These are phyloP conservation scores for Scolopax bukidnonensis DNA, from an alignment of 2,797 vertebrate genomes.

Conservation along the genomic window DNA sequence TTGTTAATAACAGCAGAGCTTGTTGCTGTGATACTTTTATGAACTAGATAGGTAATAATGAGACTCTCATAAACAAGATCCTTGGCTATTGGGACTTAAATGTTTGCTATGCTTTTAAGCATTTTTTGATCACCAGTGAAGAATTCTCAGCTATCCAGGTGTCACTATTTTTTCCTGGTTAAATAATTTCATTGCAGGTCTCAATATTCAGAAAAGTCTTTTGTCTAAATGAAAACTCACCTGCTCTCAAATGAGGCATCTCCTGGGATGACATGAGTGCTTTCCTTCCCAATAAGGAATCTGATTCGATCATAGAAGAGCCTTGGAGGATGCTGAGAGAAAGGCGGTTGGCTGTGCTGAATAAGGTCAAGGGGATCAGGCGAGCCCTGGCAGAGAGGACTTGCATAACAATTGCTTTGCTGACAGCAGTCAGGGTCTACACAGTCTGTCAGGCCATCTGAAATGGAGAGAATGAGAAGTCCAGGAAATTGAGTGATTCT, in stretches of 20 bases:
- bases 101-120: neutral
- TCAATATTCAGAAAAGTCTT: neutral
- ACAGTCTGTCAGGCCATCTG: slow-evolving; percentile 93
- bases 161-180: neutral
- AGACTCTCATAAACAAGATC: neutral
- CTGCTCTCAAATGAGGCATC: slow-evolving; percentile 92
- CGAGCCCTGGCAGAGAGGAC: slow-evolving; percentile 92
- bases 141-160: neutral
- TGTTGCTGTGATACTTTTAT: neutral
- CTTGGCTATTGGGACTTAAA: neutral
- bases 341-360: slow-evolving; percentile 85
- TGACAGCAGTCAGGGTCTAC: slow-evolving; percentile 95
- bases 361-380: slow-evolving; percentile 92
- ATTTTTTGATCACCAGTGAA: neutral
- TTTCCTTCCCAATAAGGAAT: slow-evolving; percentile 92
- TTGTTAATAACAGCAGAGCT: neutral
- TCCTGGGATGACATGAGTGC: slow-evolving; percentile 91
- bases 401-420: slow-evolving; percentile 88
- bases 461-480: slow-evolving; percentile 39
- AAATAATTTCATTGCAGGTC: neutral
- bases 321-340: slow-evolving; percentile 80
- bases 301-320: slow-evolving; percentile 90
- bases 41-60: neutral
- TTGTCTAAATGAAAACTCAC: slow-evolving; percentile 68
- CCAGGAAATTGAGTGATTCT: neutral